phyloP scores from a whole-genome alignment of 92 coral and sea anemone genomes.

The Umimayanthus chanpuru region DNA sequence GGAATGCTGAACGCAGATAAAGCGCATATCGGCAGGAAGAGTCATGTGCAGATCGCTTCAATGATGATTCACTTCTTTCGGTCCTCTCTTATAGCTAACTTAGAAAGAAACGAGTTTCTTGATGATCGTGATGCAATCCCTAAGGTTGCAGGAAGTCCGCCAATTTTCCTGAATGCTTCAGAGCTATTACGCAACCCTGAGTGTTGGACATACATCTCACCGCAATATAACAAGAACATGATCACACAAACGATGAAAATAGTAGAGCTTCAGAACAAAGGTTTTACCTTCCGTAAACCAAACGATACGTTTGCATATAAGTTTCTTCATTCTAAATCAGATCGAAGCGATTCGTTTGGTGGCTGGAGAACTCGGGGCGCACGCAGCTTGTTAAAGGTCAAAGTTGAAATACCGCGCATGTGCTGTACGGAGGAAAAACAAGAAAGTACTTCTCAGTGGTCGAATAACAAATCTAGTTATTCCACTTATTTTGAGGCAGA shows the following conservation, averaged over 20 bases:
- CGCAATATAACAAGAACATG: slow-evolving; percentile 53
- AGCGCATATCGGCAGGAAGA: slow-evolving; percentile 46
- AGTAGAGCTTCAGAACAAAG: slow-evolving; percentile 51
- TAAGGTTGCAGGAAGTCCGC: neutral
- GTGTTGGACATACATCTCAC: slow-evolving; percentile 69
- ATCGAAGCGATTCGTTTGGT: slow-evolving; percentile 77
- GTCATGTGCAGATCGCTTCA: slow-evolving; percentile 50
- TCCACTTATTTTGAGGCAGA: neutral
- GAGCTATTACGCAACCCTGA: slow-evolving; percentile 44
- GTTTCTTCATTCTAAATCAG: slow-evolving; percentile 7
- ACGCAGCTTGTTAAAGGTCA: slow-evolving; percentile 60
- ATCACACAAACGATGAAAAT: slow-evolving; percentile 56
- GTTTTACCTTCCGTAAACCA: slow-evolving; percentile 52
- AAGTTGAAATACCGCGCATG: slow-evolving; percentile 56
- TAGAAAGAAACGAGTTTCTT: neutral
- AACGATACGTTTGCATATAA: slow-evolving; percentile 41
- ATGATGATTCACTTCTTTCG: slow-evolving; percentile 51
- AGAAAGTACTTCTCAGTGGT: neutral
- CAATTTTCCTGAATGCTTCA: slow-evolving; percentile 28
- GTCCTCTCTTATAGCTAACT: neutral
- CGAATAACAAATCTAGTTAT: neutral
- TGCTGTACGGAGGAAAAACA: neutral
- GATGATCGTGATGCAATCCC: neutral
- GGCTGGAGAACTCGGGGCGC: slow-evolving; percentile 64
- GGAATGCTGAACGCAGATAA: slow-evolving; percentile 43